Evolutionary conservation across 2,888 invertebrate species (phyloP).

Genomic region (Litoditis marina): DNA sequence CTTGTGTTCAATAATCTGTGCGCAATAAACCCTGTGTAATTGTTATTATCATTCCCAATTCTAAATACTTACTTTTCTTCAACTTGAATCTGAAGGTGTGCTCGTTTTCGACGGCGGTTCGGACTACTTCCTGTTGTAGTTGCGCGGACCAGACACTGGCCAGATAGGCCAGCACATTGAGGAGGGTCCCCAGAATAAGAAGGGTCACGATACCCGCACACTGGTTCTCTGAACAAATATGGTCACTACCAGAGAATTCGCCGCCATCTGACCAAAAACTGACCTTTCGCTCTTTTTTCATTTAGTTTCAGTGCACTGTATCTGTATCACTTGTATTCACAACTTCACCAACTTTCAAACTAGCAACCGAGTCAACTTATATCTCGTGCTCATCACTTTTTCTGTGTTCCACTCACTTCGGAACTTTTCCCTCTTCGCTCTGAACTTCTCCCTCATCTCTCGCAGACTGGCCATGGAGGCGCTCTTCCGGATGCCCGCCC

Average conservation of each 20-base stretch:
- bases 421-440: conserved; percentile 21
- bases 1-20: neutral
- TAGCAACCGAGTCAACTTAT: too few species aligned
- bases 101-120: conserved; percentile 42
- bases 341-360: too few species aligned
- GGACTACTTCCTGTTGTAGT: conserved; percentile 45
- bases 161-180: conserved; percentile 38
- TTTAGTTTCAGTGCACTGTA: too few species aligned
- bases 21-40: too few species aligned
- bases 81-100: conserved; percentile 31
- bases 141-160: conserved; percentile 44
- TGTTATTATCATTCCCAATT: too few species aligned
- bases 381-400: neutral
- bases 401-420: conserved; percentile 9
- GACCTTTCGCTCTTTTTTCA: too few species aligned
- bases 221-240: conserved; percentile 38
- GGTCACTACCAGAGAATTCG: too few species aligned
- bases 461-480: conserved; percentile 17
- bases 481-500: conserved; percentile 17
- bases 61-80: conserved; percentile 27
- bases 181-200: conserved; percentile 30
- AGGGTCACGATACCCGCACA: conserved; percentile 40
- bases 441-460: conserved; percentile 12
- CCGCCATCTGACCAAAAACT: too few species aligned
- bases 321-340: too few species aligned